Percentiles rank a stretch among this genome's conserved stretches.
These are phyloP conservation scores for Irena cyanogastra DNA, from an alignment of 2,113 vertebrate species.

Conservation along the genomic window DNA sequence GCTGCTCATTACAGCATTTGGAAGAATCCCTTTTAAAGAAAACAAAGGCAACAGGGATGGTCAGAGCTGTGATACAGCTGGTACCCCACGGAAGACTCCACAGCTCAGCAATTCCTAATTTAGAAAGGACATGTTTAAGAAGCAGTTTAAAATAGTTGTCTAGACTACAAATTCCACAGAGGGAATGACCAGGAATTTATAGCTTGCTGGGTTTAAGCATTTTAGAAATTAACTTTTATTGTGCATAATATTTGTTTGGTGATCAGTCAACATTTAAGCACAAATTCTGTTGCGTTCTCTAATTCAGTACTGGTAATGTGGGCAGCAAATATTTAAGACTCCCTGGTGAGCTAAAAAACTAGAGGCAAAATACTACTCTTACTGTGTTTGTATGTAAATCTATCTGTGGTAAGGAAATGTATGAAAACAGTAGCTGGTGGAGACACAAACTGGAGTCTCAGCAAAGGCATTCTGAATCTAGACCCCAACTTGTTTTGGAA, in stretches of 20 bases:
- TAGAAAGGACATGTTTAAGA: background rate
- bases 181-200: background rate
- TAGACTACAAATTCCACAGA: background rate
- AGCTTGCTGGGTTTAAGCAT: background rate
- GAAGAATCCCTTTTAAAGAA: background rate
- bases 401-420: background rate
- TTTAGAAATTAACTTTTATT: background rate
- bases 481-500: background rate
- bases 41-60: background rate
- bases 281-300: background rate
- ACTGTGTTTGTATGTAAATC: background rate
- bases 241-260: background rate
- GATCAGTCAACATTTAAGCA: background rate
- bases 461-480: background rate
- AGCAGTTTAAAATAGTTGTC: background rate
- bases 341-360: background rate
- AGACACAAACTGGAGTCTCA: background rate
- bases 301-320: background rate
- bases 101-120: background rate
- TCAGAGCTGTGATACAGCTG: background rate
- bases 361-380: background rate
- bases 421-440: background rate
- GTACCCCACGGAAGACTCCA: background rate
- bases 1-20: accelerated
- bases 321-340: background rate